phyloP scores from a whole-genome alignment of 2,797 vertebrate species.

The Balearica regulorum region DNA sequence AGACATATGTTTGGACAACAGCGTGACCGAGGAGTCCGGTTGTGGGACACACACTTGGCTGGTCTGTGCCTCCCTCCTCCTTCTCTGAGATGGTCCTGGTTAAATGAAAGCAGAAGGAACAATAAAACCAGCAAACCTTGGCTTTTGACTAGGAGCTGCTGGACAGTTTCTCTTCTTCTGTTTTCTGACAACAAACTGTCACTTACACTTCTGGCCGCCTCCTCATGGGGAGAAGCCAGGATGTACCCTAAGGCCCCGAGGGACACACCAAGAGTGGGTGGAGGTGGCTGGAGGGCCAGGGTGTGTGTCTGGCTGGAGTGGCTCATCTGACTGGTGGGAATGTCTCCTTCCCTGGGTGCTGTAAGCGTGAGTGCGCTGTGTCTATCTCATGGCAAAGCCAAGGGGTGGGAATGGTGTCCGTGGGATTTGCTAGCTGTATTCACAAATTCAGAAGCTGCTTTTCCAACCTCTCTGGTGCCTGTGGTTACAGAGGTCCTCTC shows the following conservation, averaged over 20 bases:
- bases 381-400: neutral
- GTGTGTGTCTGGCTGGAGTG: neutral
- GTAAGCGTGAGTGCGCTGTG: neutral
- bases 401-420: neutral
- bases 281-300: neutral
- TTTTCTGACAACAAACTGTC: neutral
- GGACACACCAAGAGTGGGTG: neutral
- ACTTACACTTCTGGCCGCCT: neutral
- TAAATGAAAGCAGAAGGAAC: conserved; percentile 18
- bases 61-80: neutral
- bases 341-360: neutral
- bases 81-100: neutral
- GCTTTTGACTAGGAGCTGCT: neutral
- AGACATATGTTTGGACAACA: neutral
- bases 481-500: neutral
- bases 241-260: neutral
- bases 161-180: conserved; percentile 1
- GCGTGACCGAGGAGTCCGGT: neutral
- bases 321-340: neutral
- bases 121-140: neutral
- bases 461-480: neutral
- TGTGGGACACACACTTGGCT: neutral
- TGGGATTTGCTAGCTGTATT: neutral
- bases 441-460: neutral
- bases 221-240: neutral